Conservation (phyloP, 2,113 vertebrate genomes). For the Ammodramus savannarum region DNA sequence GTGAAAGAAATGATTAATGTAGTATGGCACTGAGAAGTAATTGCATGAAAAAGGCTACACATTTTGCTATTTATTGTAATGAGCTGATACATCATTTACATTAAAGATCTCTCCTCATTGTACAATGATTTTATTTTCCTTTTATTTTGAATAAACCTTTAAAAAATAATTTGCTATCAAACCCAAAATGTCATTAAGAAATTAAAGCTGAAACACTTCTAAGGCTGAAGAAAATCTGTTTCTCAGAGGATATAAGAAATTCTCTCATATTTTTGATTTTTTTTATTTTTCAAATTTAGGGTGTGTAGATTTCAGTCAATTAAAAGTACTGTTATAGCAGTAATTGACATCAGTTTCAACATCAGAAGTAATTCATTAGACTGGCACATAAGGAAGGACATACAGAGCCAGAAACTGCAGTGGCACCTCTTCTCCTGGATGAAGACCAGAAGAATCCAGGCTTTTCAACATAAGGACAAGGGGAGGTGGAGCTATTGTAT, state of each 20-base stretch:
- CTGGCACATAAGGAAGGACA: not conserved
- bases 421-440: not conserved
- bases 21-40: not conserved
- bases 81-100: not conserved
- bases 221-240: not conserved
- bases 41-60: not conserved
- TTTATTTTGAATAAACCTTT: not conserved
- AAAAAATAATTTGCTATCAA: not conserved
- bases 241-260: not conserved
- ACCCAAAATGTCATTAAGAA: not conserved
- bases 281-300: not conserved
- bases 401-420: not conserved
- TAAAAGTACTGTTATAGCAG: not conserved
- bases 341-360: not conserved
- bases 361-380: not conserved
- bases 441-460: not conserved
- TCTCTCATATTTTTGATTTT: not conserved
- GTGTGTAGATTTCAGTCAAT: not conserved
- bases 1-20: not conserved
- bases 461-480: not conserved
- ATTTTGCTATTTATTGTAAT: not conserved
- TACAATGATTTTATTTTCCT: not conserved
- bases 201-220: not conserved
- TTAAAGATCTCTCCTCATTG: not conserved
- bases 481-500: not conserved